These are phyloP conservation scores for Drosophila sucinea DNA, from an alignment of 1,140 invertebrate genomes.

Conservation along the genomic window DNA sequence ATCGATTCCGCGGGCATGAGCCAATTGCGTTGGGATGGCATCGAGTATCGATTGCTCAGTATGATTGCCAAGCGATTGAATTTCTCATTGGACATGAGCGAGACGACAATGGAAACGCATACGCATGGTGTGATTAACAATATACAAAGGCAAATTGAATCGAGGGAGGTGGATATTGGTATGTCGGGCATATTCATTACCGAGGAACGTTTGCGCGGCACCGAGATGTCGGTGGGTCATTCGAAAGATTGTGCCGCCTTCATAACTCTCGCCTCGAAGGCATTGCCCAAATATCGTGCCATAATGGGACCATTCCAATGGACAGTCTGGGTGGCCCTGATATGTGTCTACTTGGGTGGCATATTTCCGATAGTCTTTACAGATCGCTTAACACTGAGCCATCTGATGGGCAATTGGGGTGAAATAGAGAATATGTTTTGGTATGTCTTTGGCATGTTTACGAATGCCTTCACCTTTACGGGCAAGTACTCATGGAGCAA, in stretches of 20 bases:
- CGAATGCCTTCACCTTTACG: conserved; percentile 89
- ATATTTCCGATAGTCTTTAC: conserved; percentile 89
- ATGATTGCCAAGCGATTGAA: conserved; percentile 86
- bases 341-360: conserved; percentile 87
- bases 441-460: conserved; percentile 92
- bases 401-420: conserved; percentile 86
- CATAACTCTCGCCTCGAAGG: conserved; percentile 89
- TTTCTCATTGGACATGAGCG: conserved; percentile 87
- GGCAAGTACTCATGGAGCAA: conserved; percentile 88
- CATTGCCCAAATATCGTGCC: conserved; percentile 90
- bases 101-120: conserved; percentile 82
- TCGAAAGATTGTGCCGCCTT: conserved; percentile 89
- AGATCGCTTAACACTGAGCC: conserved; percentile 86
- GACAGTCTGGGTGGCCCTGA: conserved; percentile 89
- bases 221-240: conserved; percentile 86
- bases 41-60: conserved; percentile 87
- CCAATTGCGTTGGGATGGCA: conserved; percentile 84
- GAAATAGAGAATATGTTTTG: conserved; percentile 91
- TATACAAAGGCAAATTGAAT: conserved; percentile 73
- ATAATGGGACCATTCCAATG: conserved; percentile 91
- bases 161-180: conserved; percentile 85
- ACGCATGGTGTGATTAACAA: conserved; percentile 84
- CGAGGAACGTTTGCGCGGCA: conserved; percentile 83
- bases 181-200: conserved; percentile 88
- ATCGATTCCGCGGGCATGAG: conserved; percentile 58